phyloP scores from a whole-genome alignment of 2,797 vertebrate species.

The Xenentodon cancila region DNA sequence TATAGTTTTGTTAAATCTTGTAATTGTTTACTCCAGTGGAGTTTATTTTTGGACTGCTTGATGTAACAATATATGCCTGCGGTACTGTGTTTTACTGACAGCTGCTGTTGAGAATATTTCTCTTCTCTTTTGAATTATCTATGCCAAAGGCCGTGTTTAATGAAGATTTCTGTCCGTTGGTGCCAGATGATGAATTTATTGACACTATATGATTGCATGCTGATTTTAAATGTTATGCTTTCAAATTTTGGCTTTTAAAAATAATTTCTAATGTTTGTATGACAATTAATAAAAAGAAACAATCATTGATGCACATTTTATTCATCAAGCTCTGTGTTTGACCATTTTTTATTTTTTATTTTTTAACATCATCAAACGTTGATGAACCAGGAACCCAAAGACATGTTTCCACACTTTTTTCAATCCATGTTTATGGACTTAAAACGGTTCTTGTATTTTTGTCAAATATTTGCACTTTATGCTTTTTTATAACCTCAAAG shows the following conservation, averaged over 20 bases:
- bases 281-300: constrained; percentile 72
- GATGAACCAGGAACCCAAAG: too few species aligned
- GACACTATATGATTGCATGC: constrained; percentile 27
- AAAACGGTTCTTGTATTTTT: neutral
- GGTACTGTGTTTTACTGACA: constrained; percentile 64
- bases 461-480: neutral
- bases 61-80: constrained; percentile 55
- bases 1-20: constrained; percentile 59
- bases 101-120: constrained; percentile 80
- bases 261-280: constrained; percentile 48
- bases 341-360: neutral
- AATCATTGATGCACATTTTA: constrained; percentile 42
- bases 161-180: constrained; percentile 16
- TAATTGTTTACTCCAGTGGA: constrained; percentile 82
- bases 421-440: neutral
- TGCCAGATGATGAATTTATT: constrained; percentile 12
- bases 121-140: constrained; percentile 62
- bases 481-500: neutral
- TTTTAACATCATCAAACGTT: neutral
- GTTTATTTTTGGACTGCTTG: constrained; percentile 70
- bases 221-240: constrained; percentile 3
- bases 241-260: constrained; percentile 59
- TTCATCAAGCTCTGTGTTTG: too few species aligned
- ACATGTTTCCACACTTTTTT: neutral
- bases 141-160: constrained; percentile 48